Percentiles rank a stretch among this genome's conserved stretches.
These are phyloP conservation scores for Iselma pallidipennis DNA, from an alignment of 2,888 invertebrate genomes.

Conservation along the genomic window DNA sequence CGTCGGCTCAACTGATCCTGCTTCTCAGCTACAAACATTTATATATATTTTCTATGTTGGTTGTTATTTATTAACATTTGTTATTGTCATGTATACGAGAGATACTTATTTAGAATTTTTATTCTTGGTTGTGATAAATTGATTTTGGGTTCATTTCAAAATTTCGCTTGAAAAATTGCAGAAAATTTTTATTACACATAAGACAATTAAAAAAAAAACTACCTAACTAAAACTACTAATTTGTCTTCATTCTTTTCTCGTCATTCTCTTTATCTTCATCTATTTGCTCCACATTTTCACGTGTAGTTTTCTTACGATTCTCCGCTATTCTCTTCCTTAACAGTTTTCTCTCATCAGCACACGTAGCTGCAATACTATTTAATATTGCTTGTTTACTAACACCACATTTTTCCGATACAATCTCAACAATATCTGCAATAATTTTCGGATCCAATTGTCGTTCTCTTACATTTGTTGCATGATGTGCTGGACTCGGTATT, in stretches of 20 bases:
- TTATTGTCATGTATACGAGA: not conserved
- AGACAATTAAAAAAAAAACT: not conserved
- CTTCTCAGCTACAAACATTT: constrained; percentile 25
- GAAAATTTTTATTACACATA: not conserved
- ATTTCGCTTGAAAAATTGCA: not conserved
- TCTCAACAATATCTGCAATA: constrained; percentile 61
- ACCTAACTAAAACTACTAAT: not conserved
- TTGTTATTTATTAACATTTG: not conserved
- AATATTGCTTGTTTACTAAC: constrained; percentile 62
- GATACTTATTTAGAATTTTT: not conserved
- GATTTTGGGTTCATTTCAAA: not conserved
- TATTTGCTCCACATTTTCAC: not conserved
- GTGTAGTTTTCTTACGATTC: too few species aligned
- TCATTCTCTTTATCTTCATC: not conserved
- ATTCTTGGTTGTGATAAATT: not conserved
- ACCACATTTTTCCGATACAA: constrained; percentile 57
- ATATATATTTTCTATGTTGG: constrained; percentile 27
- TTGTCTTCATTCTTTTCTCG: not conserved
- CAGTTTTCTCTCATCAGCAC: constrained; percentile 66
- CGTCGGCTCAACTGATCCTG: constrained; percentile 49
- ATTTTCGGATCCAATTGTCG: constrained; percentile 56
- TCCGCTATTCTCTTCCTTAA: constrained; percentile 51
- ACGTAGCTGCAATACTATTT: constrained; percentile 63
- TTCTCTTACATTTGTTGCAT: constrained; percentile 29
- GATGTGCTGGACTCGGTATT: constrained; percentile 60